Evolutionary conservation across 2,113 vertebrate genomes (phyloP), one percentile per base, ranked within the genome.

Genomic region (Danionella cerebrum): DNA sequence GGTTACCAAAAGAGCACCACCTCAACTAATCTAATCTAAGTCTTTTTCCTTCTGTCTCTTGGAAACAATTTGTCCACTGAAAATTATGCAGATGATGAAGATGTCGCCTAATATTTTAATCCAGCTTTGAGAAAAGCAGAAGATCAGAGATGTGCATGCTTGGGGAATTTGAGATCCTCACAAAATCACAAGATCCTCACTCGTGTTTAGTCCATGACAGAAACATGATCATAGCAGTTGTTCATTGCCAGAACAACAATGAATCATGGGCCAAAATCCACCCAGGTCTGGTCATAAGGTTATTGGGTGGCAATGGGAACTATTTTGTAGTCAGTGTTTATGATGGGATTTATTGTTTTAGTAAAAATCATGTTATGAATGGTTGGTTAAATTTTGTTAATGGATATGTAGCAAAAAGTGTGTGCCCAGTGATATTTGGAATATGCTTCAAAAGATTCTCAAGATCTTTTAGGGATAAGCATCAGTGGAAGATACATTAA

Each of bases 111-210:
- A 62, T 62, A 55, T 55, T 51, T 58, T 39, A 41, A 24, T 48
- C 24, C 4, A 3, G 8, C 14, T 3, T 14, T 6, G 57, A 19
- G 58, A 72, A 75, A 75, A 75, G 62, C 59, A 72, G 60, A 78
- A 75, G 62, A 19, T 65, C 9, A 2, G 11, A 19, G 22, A 52
- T 72, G 33, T 35, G n/a, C n/a, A 36, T 11, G 19, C 8, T 38
- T 9, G 39, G 62, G 60, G 64, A 76, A 60, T 6, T 75, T 58
- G 35, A 5, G 29, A 24, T 39, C 39, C 50, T 38, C 33, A 11
- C 8, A 18, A 45, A 18, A 57, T 77, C 75, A 77, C 64, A 77
- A 73, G 75, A 67, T 47, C 2, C 1, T 14, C 44, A 70, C 57
- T 45, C 39, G 58, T 73, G 70, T 73, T 25, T 2, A 31, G 2